phyloP scores from a whole-genome alignment of 2,113 vertebrate species.

The Meriones unguiculatus region DNA sequence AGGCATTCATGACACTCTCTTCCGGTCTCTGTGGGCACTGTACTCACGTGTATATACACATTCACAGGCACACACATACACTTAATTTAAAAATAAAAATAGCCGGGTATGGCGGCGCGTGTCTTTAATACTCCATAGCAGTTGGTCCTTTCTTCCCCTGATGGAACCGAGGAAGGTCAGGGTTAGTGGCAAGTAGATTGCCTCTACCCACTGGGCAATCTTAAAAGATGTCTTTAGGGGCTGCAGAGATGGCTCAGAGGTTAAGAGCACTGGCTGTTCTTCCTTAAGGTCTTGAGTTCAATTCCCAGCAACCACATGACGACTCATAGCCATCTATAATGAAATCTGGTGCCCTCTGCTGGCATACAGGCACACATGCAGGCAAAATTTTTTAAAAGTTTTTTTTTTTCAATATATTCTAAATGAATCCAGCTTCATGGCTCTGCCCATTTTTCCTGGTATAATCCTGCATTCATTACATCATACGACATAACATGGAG shows the following conservation, averaged over 20 bases:
- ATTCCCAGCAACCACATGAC: no score
- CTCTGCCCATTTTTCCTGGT: not conserved
- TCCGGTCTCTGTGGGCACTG: not conserved
- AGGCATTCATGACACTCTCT: not conserved
- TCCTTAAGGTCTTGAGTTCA: no score
- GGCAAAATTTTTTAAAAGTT: no score
- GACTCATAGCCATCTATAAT: no score
- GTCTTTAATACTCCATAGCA: not conserved
- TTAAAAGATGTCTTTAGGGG: not conserved
- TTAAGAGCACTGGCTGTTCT: no score
- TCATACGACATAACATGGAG: not conserved
- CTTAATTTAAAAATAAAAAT: not conserved
- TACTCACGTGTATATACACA: not conserved
- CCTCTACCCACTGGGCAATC: not conserved
- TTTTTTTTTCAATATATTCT: not conserved
- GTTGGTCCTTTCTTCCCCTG: not conserved
- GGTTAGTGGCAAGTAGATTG: no score
- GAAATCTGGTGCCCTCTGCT: no score
- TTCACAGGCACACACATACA: not conserved
- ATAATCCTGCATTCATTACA: not conserved
- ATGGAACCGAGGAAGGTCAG: not conserved
- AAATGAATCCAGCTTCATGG: not conserved
- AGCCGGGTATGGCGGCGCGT: no score
- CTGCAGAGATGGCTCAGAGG: no score
- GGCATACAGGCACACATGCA: no score